Evolutionary conservation across 2,113 vertebrate genomes (phyloP).

Genomic region (Actenoides lindsayi): DNA sequence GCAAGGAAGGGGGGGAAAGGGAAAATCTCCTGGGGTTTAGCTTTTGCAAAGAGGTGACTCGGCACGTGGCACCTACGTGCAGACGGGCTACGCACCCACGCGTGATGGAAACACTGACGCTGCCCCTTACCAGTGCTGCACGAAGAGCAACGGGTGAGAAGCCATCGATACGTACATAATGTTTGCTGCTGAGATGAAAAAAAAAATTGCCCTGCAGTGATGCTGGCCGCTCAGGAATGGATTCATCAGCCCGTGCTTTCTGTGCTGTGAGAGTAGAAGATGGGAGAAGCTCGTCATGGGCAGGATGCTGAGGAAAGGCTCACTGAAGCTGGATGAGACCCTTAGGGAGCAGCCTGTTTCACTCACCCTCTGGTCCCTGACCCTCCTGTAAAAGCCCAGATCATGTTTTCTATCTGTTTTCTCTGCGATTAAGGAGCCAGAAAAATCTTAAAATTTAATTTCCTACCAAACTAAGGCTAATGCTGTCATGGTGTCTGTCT

Average conservation of each 20-base stretch:
- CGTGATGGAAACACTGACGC: conserved; percentile 13
- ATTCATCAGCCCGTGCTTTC: neutral
- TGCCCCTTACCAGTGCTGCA: accelerated
- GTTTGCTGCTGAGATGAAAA: neutral
- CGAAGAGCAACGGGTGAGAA: neutral
- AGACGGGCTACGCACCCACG: accelerated
- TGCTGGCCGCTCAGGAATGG: neutral
- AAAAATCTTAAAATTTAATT: neutral
- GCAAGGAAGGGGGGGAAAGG: neutral
- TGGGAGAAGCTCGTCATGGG: neutral
- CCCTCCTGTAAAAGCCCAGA: neutral
- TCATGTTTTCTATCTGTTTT: neutral
- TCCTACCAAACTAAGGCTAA: neutral
- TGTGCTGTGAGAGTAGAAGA: neutral
- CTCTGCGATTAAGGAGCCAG: neutral
- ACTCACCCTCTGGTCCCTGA: neutral
- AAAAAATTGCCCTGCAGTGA: accelerated
- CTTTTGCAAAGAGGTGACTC: neutral
- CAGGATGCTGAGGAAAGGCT: neutral
- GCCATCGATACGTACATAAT: accelerated
- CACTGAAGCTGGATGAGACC: neutral
- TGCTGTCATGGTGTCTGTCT: neutral
- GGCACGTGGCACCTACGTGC: neutral
- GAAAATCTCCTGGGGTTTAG: neutral
- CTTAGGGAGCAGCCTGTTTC: neutral